phyloP scores from a whole-genome alignment of 2,888 invertebrate genomes.

The Volucella zonaria region DNA sequence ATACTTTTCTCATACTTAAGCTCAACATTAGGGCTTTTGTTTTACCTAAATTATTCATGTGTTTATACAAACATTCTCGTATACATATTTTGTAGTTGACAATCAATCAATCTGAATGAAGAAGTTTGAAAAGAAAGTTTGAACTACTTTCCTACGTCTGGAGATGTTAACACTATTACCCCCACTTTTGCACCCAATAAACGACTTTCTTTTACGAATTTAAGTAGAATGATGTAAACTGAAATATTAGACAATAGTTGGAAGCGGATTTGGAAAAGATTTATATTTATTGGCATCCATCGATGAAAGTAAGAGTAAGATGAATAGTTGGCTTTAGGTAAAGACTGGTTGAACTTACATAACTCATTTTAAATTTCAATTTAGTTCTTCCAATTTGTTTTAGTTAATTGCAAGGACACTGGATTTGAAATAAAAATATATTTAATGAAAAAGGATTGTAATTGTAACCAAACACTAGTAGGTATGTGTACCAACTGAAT shows the following conservation, averaged over 20 bases:
- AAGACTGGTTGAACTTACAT: slow-evolving; percentile 18
- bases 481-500: not conserved
- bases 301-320: slow-evolving; percentile 40
- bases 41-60: too few species aligned
- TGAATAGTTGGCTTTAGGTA: not conserved
- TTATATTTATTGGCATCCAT: not conserved
- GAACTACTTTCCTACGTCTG: not conserved
- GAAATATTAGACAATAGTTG: slow-evolving; percentile 36
- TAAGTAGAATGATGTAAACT: slow-evolving; percentile 37
- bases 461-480: too few species aligned
- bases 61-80: too few species aligned
- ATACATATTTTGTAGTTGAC: too few species aligned
- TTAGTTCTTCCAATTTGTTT: not conserved
- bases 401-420: too few species aligned
- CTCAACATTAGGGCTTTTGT: too few species aligned
- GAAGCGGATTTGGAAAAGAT: slow-evolving; percentile 6
- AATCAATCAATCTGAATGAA: not conserved
- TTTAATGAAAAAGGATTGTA: too few species aligned
- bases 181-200: not conserved
- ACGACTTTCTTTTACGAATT: slow-evolving; percentile 49
- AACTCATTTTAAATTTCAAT: slow-evolving; percentile 7
- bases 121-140: slow-evolving; percentile 52
- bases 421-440: too few species aligned
- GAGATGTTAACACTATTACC: slow-evolving; percentile 12
- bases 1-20: too few species aligned